phyloP scores from a whole-genome alignment of 2,888 invertebrate species.

The Timema podura region DNA sequence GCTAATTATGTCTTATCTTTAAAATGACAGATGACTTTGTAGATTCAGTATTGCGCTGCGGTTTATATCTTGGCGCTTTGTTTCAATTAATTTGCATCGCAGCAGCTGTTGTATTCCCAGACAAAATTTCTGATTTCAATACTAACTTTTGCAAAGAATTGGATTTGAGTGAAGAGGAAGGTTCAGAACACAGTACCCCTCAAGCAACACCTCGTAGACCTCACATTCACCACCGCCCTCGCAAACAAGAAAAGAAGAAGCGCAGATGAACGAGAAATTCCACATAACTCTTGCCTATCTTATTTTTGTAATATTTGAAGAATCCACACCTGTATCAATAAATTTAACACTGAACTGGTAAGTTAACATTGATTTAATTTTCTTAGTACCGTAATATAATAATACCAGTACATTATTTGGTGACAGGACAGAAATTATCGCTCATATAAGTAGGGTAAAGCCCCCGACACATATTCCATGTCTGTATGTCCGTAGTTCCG shows the following conservation, averaged over 20 bases:
- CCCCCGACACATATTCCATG: too few species aligned
- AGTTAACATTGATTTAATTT: too few species aligned
- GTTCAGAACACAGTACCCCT: conserved; percentile 67
- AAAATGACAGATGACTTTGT: conserved; percentile 59
- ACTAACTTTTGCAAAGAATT: conserved; percentile 46
- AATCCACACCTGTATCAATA: too few species aligned
- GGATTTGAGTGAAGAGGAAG: conserved; percentile 69
- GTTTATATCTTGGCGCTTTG: conserved; percentile 80
- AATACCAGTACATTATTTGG: too few species aligned
- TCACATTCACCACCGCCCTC: conserved; percentile 47
- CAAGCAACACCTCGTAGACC: conserved; percentile 64
- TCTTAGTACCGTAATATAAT: too few species aligned
- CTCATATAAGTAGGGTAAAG: too few species aligned
- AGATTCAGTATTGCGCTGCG: conserved; percentile 70
- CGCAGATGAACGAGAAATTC: conserved; percentile 48
- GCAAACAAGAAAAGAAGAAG: conserved; percentile 70
- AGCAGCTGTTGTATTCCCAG: conserved; percentile 75
- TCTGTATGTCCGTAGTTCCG: too few species aligned
- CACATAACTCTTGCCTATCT: too few species aligned
- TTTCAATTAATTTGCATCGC: conserved; percentile 81
- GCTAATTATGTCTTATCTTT: too few species aligned
- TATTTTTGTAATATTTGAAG: too few species aligned
- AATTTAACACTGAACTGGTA: too few species aligned
- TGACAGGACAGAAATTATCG: too few species aligned
- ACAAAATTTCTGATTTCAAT: conserved; percentile 54